Base-by-base conservation (phyloP, 2,113 vertebrate species). In the Lamprotornis superbus region DNA sequence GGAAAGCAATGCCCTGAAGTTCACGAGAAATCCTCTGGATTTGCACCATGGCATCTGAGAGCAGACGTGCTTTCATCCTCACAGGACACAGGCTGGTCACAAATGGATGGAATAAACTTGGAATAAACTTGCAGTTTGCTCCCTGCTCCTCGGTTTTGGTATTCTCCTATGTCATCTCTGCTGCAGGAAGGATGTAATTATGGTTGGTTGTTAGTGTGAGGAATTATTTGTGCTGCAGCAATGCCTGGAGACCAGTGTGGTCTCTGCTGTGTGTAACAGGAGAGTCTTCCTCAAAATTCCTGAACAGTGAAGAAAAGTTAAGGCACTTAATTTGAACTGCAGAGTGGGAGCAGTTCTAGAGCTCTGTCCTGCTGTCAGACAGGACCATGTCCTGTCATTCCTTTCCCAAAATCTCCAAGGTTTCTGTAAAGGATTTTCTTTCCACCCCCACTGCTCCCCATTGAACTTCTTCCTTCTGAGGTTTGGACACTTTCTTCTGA, bases 121-220 rank as follows among this genome's bases (percentile, higher is more conserved):
- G 67, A 70, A 94, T 35, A 65, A 94, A 35, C 55, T 76, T 11
- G 12, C 65, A 78, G 44, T 67, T 47, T 61, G 81, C 67, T 94
- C 67, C 63, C 64, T 75, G 71, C 83, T 95, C 79, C 64, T 94
- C 55, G 4, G 27, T 78, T 83, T 59, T 77, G 71, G 33, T 93
- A 28, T 84, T 77, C 85, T 94, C 69, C 20, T 40, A 50, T 95
- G 93, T 90, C 85, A 93, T 56, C 79, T 49, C 31, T 59, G 9
- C 79, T 83, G 59, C 92, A 93, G 95, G 94, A 96, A 95, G 93
- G 95, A 90, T 90, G 87, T 94, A 93, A 93, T 95, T 93, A 86
- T 68, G 88, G 87, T 60, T 60, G 82, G 60, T 96, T 9, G 3
- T 94, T 92, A 88, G 79, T 39, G 90, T 81, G 75, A 49, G 16